These are phyloP conservation scores for Elaphurus davidianus DNA, from an alignment of 2,113 vertebrate species.

Conservation along the genomic window DNA sequence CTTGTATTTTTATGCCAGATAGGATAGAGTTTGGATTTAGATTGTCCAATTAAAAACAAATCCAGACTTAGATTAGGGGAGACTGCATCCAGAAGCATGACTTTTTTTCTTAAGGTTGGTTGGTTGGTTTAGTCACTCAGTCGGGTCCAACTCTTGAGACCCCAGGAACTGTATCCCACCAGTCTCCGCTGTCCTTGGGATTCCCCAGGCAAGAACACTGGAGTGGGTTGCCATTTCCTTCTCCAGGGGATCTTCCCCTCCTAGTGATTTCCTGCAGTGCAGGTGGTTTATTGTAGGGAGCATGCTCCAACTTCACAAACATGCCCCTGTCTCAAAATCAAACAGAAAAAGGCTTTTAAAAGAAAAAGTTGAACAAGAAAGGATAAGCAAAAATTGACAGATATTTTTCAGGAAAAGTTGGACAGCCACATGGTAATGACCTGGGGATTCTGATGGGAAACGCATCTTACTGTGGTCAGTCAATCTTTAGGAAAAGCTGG, in stretches of 20 bases:
- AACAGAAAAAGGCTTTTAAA: background rate
- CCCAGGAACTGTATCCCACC: background rate
- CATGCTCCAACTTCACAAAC: background rate
- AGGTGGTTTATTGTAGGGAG: background rate
- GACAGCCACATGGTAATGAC: background rate
- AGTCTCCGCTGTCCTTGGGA: background rate
- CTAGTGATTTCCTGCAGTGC: background rate
- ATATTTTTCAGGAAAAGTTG: background rate
- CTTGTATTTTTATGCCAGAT: background rate
- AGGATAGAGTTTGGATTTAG: background rate
- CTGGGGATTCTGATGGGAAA: background rate
- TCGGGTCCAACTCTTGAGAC: background rate
- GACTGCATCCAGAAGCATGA: background rate
- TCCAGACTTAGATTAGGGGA: background rate
- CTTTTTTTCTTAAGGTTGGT: background rate
- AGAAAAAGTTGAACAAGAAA: background rate
- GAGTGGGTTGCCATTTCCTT: background rate
- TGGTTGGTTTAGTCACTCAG: background rate
- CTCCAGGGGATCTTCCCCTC: background rate
- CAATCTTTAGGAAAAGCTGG: background rate
- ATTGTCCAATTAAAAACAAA: background rate
- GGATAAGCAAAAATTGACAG: background rate
- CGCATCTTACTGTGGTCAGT: rapidly evolving
- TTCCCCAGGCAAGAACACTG: background rate
- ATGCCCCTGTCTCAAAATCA: background rate